These are phyloP conservation scores for pig (Sus scrofa) DNA, from an alignment of 2,113 vertebrate species.

Conservation along the genomic window T2T-Sscrofa CM000825.6:60148001-60148500, in stretches of 20 bases:
- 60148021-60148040: not conserved
- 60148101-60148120: not conserved
- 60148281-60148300: not conserved
- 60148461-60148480: not conserved
- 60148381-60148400: accelerated
- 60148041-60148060: not conserved
- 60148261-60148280: not conserved
- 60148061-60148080: not conserved
- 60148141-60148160: no score
- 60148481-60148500: not conserved
- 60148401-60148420: not conserved
- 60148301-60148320: not conserved
- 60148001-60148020: not conserved
- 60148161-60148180: not conserved
- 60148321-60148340: not conserved
- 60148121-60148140: no score
- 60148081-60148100: not conserved
- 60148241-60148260: not conserved
- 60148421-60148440: not conserved
- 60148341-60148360: no score
- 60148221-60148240: not conserved
- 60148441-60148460: not conserved
- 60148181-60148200: not conserved
- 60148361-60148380: not conserved
- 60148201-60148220: accelerated